Percentiles rank a stretch among this genome's conserved stretches.
These are phyloP conservation scores for Struthidea cinerea DNA, from an alignment of 2,113 vertebrate species.

Conservation along the genomic window DNA sequence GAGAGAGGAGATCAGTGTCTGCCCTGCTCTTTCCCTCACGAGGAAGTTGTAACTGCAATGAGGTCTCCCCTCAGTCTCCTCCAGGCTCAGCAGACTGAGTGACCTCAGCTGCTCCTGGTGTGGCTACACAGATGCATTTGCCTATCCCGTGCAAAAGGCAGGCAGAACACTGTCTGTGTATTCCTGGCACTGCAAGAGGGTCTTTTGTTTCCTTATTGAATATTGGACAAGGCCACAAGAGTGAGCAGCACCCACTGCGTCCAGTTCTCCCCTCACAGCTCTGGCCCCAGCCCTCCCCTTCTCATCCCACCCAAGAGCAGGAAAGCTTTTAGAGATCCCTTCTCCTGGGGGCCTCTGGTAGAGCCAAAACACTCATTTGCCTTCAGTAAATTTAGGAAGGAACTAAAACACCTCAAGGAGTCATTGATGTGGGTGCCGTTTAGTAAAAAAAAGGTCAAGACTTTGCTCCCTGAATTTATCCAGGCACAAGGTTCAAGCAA, in stretches of 20 bases:
- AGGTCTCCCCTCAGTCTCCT: background rate
- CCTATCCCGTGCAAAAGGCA: accelerated
- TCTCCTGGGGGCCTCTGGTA: background rate
- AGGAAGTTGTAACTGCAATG: background rate
- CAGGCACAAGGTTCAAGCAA: background rate
- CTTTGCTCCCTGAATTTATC: background rate
- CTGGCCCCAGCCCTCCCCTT: background rate
- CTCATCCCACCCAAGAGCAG: background rate
- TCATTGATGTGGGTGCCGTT: background rate
- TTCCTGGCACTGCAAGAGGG: accelerated
- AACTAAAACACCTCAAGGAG: background rate
- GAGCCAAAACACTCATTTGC: accelerated
- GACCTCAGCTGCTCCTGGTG: background rate
- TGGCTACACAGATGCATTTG: accelerated
- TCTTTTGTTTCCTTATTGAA: background rate
- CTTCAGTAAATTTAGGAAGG: background rate
- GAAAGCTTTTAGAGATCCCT: background rate
- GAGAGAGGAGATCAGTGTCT: background rate
- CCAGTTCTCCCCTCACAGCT: background rate
- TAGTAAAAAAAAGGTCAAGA: background rate
- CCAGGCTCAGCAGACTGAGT: background rate
- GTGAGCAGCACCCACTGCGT: background rate
- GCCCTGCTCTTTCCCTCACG: accelerated
- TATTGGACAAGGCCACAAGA: accelerated
- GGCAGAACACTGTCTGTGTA: accelerated